phyloP scores from a whole-genome alignment of 2,888 invertebrate species.

The Nomada flava region DNA sequence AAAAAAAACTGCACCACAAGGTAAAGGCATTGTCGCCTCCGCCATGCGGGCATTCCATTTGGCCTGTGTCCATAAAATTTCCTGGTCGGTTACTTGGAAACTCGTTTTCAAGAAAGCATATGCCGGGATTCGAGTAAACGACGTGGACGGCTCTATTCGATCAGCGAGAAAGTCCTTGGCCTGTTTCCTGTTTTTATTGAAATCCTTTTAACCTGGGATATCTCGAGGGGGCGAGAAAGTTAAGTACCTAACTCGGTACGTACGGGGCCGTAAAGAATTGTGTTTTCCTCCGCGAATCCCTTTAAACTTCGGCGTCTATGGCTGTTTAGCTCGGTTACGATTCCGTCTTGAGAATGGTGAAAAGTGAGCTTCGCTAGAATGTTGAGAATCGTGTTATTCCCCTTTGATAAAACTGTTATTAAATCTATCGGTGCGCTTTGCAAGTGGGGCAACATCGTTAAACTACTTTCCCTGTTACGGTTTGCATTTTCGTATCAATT shows the following conservation, averaged over 20 bases:
- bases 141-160: conserved; percentile 67
- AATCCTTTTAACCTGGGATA: conserved; percentile 55
- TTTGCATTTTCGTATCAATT: not conserved
- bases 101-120: conserved; percentile 53
- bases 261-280: conserved; percentile 52
- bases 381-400: not conserved
- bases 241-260: conserved; percentile 47
- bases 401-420: not conserved
- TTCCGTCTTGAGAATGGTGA: conserved; percentile 13
- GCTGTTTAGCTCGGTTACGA: not conserved
- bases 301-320: conserved; percentile 30
- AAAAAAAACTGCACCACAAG: not conserved
- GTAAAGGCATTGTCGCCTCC: conserved; percentile 8
- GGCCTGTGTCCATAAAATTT: conserved; percentile 57
- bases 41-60: conserved; percentile 39
- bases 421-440: not conserved
- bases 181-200: conserved; percentile 67
- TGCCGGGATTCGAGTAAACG: conserved; percentile 64
- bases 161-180: conserved; percentile 68
- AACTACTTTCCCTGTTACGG: not conserved
- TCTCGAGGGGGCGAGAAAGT: conserved; percentile 30
- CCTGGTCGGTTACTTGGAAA: conserved; percentile 51
- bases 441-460: not conserved
- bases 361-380: not conserved
- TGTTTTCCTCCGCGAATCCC: conserved; percentile 29